Percentiles rank a stretch among this genome's conserved stretches.
phyloP scores from a whole-genome alignment of 2,888 invertebrate species.

The Melinaea menophilus region DNA sequence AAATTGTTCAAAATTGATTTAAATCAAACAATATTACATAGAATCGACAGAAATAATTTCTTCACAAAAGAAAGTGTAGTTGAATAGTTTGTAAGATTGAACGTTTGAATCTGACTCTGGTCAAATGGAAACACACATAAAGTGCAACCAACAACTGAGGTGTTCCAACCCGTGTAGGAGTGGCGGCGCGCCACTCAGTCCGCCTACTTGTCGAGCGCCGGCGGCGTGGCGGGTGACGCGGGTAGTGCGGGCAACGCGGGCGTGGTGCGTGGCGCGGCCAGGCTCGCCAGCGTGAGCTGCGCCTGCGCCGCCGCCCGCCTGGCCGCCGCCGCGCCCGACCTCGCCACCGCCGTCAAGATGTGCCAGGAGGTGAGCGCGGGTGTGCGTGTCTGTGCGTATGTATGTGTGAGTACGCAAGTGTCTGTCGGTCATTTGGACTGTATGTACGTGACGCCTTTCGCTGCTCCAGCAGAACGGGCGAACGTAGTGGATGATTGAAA shows the following conservation, averaged over 20 bases:
- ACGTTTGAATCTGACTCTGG: no score
- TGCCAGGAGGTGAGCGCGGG: constrained; percentile 60
- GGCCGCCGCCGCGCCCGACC: constrained; percentile 54
- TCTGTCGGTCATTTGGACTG: background rate
- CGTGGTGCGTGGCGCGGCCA: constrained; percentile 64
- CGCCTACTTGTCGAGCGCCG: constrained; percentile 31
- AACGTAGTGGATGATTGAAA: background rate
- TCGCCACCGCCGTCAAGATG: constrained; percentile 54
- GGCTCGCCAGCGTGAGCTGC: constrained; percentile 68
- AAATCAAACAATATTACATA: no score
- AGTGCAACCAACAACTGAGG: no score
- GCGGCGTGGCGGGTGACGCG: constrained; percentile 29
- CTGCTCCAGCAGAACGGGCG: background rate
- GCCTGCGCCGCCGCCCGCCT: constrained; percentile 70
- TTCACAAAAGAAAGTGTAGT: no score
- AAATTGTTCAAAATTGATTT: no score
- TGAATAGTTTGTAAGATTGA: no score
- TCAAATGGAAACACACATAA: no score
- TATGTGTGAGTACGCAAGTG: background rate
- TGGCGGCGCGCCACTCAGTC: constrained; percentile 65
- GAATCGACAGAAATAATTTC: no score
- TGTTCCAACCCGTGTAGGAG: constrained; percentile 43
- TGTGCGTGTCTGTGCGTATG: background rate
- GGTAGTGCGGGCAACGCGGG: constrained; percentile 56
- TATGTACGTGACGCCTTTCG: background rate